Conservation (phyloP, 2,797 vertebrate species). For the Heliangelus exortis region DNA sequence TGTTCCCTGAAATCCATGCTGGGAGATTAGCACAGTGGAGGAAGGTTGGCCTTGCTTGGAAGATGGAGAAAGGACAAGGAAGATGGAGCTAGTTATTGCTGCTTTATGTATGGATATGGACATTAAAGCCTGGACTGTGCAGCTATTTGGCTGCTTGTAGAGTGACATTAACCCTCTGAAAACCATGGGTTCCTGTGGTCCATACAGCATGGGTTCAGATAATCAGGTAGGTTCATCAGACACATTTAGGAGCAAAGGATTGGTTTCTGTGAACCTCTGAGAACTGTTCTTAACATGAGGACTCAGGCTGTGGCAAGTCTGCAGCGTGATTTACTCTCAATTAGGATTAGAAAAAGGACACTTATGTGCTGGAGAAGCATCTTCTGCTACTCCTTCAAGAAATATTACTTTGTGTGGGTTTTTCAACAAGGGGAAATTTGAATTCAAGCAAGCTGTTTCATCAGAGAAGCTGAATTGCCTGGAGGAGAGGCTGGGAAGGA, state of each 20-base stretch:
- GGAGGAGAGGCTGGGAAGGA: neutral
- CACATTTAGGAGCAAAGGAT: neutral
- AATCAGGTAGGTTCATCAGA: neutral
- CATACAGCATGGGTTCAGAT: neutral
- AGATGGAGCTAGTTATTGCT: neutral
- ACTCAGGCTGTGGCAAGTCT: neutral
- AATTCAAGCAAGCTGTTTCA: neutral
- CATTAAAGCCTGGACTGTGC: neutral
- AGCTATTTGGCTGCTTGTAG: neutral
- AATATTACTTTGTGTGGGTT: neutral
- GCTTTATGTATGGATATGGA: neutral
- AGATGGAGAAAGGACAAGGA: neutral
- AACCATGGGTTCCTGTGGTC: neutral
- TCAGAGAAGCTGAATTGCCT: neutral
- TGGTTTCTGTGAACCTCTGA: neutral
- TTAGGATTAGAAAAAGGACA: neutral
- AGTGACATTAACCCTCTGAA: neutral
- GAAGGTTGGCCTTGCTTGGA: neutral
- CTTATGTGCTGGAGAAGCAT: neutral
- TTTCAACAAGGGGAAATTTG: accelerated
- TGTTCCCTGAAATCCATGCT: neutral
- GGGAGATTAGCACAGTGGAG: neutral
- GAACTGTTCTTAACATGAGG: neutral
- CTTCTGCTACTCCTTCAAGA: neutral
- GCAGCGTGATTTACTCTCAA: neutral